Percentiles rank a stretch among this genome's conserved stretches.
These are phyloP conservation scores for Montipora cactus DNA, from an alignment of 64 coral and sea anemone species.

Conservation along the genomic window DNA sequence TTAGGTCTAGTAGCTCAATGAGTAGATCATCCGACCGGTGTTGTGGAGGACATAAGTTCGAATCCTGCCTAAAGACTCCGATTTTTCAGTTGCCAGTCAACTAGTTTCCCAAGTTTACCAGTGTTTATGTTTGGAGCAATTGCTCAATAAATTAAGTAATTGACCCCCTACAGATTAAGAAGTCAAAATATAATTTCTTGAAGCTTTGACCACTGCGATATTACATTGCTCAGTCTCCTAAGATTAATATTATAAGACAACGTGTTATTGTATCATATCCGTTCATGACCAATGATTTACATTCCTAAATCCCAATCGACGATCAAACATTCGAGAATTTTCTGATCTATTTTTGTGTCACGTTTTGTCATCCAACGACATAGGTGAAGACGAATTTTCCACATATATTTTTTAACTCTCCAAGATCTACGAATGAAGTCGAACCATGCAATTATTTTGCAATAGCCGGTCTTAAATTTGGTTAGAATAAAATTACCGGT, in stretches of 20 bases:
- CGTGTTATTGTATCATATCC: too few relatives aligned
- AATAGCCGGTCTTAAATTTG: not conserved
- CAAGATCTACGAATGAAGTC: not conserved
- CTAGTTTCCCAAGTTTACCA: not conserved
- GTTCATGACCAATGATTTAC: not conserved
- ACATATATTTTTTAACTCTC: not conserved
- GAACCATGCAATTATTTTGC: not conserved
- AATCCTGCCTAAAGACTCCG: too few relatives aligned
- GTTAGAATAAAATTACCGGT: not conserved
- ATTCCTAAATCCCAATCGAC: too few relatives aligned
- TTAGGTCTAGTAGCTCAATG: too few relatives aligned
- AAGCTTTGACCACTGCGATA: not conserved
- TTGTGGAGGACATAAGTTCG: too few relatives aligned
- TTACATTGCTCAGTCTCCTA: too few relatives aligned
- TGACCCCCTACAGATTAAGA: not conserved
- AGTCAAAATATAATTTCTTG: too few relatives aligned
- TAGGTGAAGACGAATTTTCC: not conserved
- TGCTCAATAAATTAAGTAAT: constrained; percentile 12
- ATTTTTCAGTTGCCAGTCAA: too few relatives aligned
- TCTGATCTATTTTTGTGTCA: constrained; percentile 20
- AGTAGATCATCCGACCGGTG: too few relatives aligned
- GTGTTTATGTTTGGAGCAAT: not conserved
- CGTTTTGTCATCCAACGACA: constrained; percentile 47
- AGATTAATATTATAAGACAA: not conserved
- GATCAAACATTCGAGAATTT: too few relatives aligned